phyloP scores from a whole-genome alignment of 2,888 invertebrate species.

The Hypolimnas misippus region DNA sequence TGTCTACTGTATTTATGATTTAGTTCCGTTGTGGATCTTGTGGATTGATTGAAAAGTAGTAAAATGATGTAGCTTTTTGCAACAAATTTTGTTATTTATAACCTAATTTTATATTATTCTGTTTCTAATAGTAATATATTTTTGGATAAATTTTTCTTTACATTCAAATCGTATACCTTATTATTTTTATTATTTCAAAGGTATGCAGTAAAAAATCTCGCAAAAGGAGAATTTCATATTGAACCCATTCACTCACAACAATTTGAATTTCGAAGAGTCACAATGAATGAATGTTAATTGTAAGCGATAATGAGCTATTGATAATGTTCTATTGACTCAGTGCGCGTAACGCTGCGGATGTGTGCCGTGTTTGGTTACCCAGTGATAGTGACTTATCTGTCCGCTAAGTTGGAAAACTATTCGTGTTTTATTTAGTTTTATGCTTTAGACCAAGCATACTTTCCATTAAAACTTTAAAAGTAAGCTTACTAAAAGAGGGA shows the following conservation, averaged over 20 bases:
- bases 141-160: too few relatives aligned
- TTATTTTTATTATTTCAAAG: not conserved
- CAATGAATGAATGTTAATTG: not conserved
- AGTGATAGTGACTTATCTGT: slow-evolving; percentile 14
- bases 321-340: slow-evolving; percentile 20
- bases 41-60: not conserved
- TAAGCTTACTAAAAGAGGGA: too few relatives aligned
- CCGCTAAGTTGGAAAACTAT: not conserved
- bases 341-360: not conserved
- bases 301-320: slow-evolving; percentile 20
- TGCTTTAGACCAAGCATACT: too few relatives aligned
- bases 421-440: not conserved
- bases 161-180: too few relatives aligned
- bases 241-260: not conserved
- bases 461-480: too few relatives aligned
- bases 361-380: slow-evolving; percentile 21
- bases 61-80: not conserved
- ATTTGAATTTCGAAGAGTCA: not conserved
- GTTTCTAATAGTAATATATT: too few relatives aligned
- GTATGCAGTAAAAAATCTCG: too few relatives aligned
- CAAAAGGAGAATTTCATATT: not conserved
- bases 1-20: not conserved
- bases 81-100: too few relatives aligned
- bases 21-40: not conserved
- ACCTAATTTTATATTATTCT: too few relatives aligned